Percentiles rank a stretch among this genome's conserved stretches.
Conservation (phyloP, 37 sponge, comb jelly and placozoan species). For the Aplysina aerophoba region DNA sequence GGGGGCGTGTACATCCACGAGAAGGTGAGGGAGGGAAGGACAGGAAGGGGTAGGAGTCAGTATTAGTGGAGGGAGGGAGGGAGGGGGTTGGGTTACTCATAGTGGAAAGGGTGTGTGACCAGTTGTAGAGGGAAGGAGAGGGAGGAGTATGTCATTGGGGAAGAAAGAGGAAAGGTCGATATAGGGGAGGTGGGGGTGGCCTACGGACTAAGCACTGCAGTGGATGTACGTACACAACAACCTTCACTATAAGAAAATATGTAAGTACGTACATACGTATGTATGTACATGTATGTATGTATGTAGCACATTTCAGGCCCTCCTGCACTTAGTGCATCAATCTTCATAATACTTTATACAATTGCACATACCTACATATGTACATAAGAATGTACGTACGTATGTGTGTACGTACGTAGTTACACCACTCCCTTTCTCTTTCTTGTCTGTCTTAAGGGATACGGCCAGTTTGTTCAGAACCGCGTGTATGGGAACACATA, state of each 20-base stretch:
- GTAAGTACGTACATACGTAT: not conserved
- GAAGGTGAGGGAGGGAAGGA: constrained; percentile 38
- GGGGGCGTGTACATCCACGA: constrained; percentile 90
- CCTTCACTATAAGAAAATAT: no score
- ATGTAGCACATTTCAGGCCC: no score
- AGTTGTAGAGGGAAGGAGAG: no score
- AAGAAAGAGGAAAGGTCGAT: no score
- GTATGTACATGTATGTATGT: not conserved
- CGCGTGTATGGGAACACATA: constrained; percentile 84
- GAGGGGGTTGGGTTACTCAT: no score
- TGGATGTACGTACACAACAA: not conserved
- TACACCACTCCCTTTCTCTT: not conserved
- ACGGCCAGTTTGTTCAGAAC: constrained; percentile 88
- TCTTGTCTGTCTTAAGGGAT: constrained; percentile 56
- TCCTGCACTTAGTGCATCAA: no score
- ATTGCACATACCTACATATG: constrained; percentile 19
- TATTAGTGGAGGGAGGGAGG: no score
- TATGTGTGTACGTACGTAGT: not conserved
- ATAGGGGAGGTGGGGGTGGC: no score
- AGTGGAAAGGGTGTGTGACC: no score
- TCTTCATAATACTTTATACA: no score
- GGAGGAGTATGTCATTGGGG: no score
- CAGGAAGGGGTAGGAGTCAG: not conserved
- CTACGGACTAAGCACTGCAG: no score
- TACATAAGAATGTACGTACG: not conserved